These are phyloP conservation scores for Pica pica DNA, from an alignment of 2,113 vertebrate species.

Conservation along the genomic window DNA sequence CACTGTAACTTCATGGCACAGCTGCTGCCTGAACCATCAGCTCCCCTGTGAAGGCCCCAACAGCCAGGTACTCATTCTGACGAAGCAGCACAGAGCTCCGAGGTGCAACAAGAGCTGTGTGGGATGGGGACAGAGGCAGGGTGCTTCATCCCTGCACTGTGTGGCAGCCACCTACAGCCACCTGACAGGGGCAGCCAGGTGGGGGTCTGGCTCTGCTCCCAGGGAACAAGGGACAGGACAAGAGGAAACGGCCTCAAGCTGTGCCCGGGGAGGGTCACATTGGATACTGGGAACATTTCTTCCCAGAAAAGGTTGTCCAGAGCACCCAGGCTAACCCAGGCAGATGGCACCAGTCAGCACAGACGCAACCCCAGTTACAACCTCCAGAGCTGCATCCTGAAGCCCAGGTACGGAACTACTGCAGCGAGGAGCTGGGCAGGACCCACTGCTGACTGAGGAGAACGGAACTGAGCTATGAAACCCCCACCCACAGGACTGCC, in stretches of 20 bases:
- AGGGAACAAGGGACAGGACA: not conserved
- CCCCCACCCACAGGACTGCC: no score
- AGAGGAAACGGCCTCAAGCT: not conserved
- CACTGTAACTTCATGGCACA: accelerated
- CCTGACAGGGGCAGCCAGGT: not conserved
- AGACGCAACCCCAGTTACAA: no score
- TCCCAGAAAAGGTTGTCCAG: not conserved
- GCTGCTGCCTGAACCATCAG: not conserved
- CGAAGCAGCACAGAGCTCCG: not conserved
- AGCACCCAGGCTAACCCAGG: not conserved
- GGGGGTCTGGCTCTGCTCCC: not conserved
- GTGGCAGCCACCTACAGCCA: not conserved
- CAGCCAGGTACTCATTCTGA: accelerated
- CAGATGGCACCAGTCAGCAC: not conserved
- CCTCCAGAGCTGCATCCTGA: accelerated
- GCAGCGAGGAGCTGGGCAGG: not conserved
- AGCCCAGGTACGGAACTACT: accelerated
- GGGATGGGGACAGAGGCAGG: not conserved
- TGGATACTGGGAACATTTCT: not conserved
- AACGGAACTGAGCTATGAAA: accelerated
- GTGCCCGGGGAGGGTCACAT: not conserved
- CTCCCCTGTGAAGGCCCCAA: not conserved
- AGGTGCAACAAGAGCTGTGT: not conserved
- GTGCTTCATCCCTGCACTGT: accelerated
- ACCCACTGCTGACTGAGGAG: accelerated